Evolutionary conservation across 1,140 invertebrate species (phyloP), one percentile per base, ranked within the genome.

Genomic region (Drosophila nigrodunni): DNA sequence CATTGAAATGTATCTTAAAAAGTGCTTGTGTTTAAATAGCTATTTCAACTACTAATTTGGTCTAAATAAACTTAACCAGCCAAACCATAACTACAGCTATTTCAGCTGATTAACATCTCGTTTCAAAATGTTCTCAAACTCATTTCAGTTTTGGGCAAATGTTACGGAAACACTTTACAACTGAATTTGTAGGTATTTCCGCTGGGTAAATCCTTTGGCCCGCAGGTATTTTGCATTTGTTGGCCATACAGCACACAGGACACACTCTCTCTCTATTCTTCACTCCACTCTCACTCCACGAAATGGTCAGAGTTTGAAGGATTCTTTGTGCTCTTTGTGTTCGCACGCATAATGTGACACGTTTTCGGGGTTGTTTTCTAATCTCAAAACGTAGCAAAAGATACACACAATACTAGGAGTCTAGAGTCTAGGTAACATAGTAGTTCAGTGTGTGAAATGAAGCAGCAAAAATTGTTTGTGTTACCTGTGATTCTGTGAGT

Each of bases 381-480:
- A 87, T 87, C 83, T 80, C 85, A 87, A 87, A 80, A 68, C 69
- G 83, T 69, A 74, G 15, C 47, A 39, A 47, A 44, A 54, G n/a
- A 72, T 30, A 59, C 25, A 37, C 21, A 49, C 30, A 47, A 58
- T 46, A 54, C 66, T 10, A 15, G 69, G 1, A 21, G 18, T 21
- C 18, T 21, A 65, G 55, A 41, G 41, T 30, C 66, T 52, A 64
- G 55, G 67, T 70, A 74, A 54, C 58, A 30, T 34, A 30, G 21
- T 47, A 2, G 46, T n/a, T 46, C 39, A 21, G 8, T 58, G 60
- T 82, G 83, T 80, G 83, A 87, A 87, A 88, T 87, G 85, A 88
- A 68, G 83, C 85, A 80, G 83, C 85, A 87, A 87, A 89, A 88
- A 89, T 87, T 88, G 83, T 75, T 88, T 50, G 83, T 77, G 60